A percentile compares a stretch with the other conserved stretches of the same genome.
phyloP scores from a whole-genome alignment of 2,888 invertebrate species.

The Augochlorella aurata region DNA sequence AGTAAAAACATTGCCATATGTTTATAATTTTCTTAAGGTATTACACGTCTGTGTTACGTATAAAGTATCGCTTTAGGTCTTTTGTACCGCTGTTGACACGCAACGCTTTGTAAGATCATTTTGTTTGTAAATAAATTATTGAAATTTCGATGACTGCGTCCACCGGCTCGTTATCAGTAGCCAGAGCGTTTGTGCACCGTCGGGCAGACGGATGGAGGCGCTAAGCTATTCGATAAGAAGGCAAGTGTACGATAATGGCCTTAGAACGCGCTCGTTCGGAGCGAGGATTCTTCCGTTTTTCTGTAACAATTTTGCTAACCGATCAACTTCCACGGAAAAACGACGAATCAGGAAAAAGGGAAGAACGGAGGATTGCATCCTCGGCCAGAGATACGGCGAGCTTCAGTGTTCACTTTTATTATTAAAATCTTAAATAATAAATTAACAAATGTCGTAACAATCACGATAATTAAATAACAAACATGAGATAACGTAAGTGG shows the following conservation, averaged over 20 bases:
- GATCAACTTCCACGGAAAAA: not conserved
- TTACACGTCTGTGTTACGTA: not conserved
- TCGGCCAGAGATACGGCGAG: not conserved
- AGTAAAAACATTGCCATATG: not conserved
- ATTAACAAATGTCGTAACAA: slow-evolving; percentile 75
- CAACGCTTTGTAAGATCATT: not conserved
- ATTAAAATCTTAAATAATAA: slow-evolving; percentile 77
- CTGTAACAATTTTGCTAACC: not conserved
- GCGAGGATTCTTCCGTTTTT: not conserved
- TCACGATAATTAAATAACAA: slow-evolving; percentile 76
- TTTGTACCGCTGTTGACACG: not conserved
- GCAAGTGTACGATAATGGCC: slow-evolving; percentile 22
- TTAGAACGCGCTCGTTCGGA: not conserved
- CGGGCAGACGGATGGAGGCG: not conserved
- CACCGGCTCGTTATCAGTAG: not conserved
- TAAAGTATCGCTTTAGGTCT: not conserved
- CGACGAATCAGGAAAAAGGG: not conserved
- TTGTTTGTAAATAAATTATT: not conserved
- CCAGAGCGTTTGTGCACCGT: not conserved
- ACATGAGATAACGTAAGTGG: slow-evolving; percentile 66
- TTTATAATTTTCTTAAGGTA: not conserved
- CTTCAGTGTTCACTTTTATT: slow-evolving; percentile 61
- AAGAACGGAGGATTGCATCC: not conserved
- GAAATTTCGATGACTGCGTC: not conserved
- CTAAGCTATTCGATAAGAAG: slow-evolving; percentile 1